Base-by-base conservation (phyloP, 2,888 invertebrate genomes). In the Sclerodermus sp. region DNA sequence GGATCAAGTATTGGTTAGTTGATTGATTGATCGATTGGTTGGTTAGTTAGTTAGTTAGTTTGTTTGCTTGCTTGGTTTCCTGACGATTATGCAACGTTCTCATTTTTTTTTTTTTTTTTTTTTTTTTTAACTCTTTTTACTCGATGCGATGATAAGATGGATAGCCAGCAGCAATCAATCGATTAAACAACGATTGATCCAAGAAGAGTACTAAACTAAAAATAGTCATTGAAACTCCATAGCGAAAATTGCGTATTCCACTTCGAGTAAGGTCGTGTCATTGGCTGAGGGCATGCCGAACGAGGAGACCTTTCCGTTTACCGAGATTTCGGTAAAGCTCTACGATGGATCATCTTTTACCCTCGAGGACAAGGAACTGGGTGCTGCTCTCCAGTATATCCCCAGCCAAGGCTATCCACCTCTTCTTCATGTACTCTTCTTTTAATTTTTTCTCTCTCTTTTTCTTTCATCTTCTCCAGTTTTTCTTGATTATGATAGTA, bases 251-350 rank as follows among this genome's bases (percentile, higher is more conserved):
- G 79, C 80, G 48, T 81, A 82, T 55, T 78, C 78, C 31, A 79
- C 78, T 30, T 79, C 79, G 31, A 79, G 80, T 52, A 79, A 76
- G 38, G 77, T 81, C 53, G 82, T 88, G 12, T 87, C 87, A 0
- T 71, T 88, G 18, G 89, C 88, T 0, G 87, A 88, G 59, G 89
- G 89, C 0, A 86, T 89, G 83, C 89, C 89, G 5, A 89, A 89
- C 67, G 87, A 88, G 54, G 79, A 81, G 8, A 84, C 87, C 13
- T 90, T 89, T 68, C 89, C 89, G 0, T 88, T 88, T 71, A 80
- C 82, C 51, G 82, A 82, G 31, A 80, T 89, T n/a, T 79, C 81
- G 18, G 69, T 89, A 34, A 81, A 82, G 51, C 74, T 86, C 50
- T 82, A 81, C 58, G 82, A 82, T 51, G 87, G 86, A 0, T 77